Evolutionary conservation across 2,113 vertebrate species (phyloP), one percentile per base, ranked within the genome.

Genomic region (Vireo altiloquus): DNA sequence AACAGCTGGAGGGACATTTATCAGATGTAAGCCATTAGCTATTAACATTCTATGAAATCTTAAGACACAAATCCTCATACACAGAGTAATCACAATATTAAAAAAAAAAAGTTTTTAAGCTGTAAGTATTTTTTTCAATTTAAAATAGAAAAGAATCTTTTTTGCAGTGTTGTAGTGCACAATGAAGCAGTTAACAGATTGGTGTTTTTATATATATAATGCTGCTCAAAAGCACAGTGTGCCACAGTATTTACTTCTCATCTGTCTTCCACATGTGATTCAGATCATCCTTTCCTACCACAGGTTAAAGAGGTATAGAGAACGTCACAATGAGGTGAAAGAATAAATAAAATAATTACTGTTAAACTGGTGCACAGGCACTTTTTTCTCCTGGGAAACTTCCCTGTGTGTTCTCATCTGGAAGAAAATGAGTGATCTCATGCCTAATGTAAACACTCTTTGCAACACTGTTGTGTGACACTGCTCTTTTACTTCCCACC

Each of bases 401-500:
- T 82, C 6, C 11, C 31, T 16, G 0, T 59, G 33, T 82, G 21
- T 10, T 39, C 3, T 80, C 28, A 74, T 49, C 5, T 10, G 49
- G 40, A 82, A 65, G n/a, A 63, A 81, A 64, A 42, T 8, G 4
- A 5, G 30, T 90, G 22, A n/a, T 71, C 24, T 82, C 56, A 27
- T n/a, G 37, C 13, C 15, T 80, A n/a, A 59, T 21, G 11, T 18
- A 65, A 22, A 28, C 11, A 20, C 28, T 71, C 24, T 84, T n/a
- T 44, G 13, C 3, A 9, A 50, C 2, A 2, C 5, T 66, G 13
- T 5, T 63, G 2, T n/a, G 15, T 50, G 33, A 24, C 8, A 4
- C 7, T 37, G 4, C 28, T 91, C 20, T 22, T 82, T 79, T 63
- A 52, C 27, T 85, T 87, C 16, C 14, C 11, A 54, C 3, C 4